phyloP scores from a whole-genome alignment of 2,113 vertebrate genomes.

The Thamnaconus septentrionalis region DNA sequence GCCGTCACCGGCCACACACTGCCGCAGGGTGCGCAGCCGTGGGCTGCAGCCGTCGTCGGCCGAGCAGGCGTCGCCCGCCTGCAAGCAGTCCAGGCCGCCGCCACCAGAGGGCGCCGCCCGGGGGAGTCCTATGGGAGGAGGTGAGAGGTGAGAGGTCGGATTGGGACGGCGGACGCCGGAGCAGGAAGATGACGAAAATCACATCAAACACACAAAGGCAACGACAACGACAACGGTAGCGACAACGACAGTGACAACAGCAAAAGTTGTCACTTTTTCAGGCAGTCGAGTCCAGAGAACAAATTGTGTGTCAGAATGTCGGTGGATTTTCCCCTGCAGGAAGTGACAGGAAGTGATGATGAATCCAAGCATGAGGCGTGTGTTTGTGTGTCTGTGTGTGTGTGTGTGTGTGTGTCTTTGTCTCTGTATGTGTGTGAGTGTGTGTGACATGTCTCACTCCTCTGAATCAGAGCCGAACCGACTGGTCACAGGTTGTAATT shows the following conservation, averaged over 20 bases:
- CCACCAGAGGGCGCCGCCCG: slow-evolving; percentile 53
- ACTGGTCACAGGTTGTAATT: too few relatives aligned
- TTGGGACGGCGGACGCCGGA: too few relatives aligned
- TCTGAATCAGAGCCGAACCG: too few relatives aligned
- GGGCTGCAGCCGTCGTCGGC: slow-evolving; percentile 87
- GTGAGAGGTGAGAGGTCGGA: too few relatives aligned
- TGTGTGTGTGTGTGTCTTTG: slow-evolving; percentile 1
- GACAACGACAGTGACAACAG: too few relatives aligned
- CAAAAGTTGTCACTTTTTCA: slow-evolving; percentile 12
- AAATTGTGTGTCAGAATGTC: slow-evolving; percentile 23
- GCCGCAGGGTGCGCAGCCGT: slow-evolving; percentile 87
- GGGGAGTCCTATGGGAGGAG: slow-evolving; percentile 62
- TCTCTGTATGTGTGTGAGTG: slow-evolving; percentile 4
- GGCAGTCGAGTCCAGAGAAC: neutral
- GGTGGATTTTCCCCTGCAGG: slow-evolving; percentile 16
- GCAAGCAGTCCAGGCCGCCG: slow-evolving; percentile 83
- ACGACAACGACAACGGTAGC: too few relatives aligned
- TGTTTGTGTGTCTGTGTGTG: slow-evolving; percentile 9
- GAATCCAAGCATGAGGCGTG: too few relatives aligned
- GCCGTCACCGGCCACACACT: slow-evolving; percentile 89
- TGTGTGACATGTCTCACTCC: neutral
- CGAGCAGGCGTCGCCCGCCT: slow-evolving; percentile 86
- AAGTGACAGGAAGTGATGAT: too few relatives aligned
- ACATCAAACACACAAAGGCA: too few relatives aligned
- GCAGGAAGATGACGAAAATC: too few relatives aligned